A percentile compares a stretch with the other conserved stretches of the same genome.
Evolutionary conservation across 2,797 vertebrate species (phyloP).

Genomic region (Chromis chromis): DNA sequence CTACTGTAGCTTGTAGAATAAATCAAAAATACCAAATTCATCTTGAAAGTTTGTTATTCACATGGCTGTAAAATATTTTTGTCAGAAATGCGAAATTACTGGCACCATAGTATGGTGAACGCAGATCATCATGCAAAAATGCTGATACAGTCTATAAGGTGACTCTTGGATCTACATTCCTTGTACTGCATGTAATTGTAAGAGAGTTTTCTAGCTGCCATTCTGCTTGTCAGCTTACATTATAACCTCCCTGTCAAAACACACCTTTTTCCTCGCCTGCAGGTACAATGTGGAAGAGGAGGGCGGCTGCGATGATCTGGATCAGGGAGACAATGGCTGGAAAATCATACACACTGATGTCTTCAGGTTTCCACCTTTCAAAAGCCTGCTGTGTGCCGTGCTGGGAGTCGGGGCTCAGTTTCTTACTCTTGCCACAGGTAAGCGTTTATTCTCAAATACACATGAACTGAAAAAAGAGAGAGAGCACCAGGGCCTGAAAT

Average conservation of each 20-base stretch:
- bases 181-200: not conserved
- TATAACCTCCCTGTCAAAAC: not conserved
- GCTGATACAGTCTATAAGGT: not conserved
- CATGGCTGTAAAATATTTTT: too few relatives aligned
- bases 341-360: slow-evolving; percentile 96
- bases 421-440: slow-evolving; percentile 92
- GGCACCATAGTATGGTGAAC: too few relatives aligned
- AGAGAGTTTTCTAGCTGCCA: not conserved
- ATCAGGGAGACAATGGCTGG: slow-evolving; percentile 95
- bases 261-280: slow-evolving; percentile 33
- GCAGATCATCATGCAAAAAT: not conserved
- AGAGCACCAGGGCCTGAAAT: not conserved
- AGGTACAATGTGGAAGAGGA: slow-evolving; percentile 95
- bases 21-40: too few relatives aligned
- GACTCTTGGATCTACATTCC: not conserved
- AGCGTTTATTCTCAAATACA: slow-evolving; percentile 41
- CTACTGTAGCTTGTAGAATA: too few relatives aligned
- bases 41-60: too few relatives aligned
- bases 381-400: slow-evolving; percentile 91
- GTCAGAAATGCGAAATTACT: too few relatives aligned
- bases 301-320: slow-evolving; percentile 89
- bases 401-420: slow-evolving; percentile 94
- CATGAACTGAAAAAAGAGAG: not conserved
- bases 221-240: not conserved
- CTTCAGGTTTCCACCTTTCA: slow-evolving; percentile 92